Conservation (phyloP, 2,113 vertebrate species). For the Hyperopisus bebe region DNA sequence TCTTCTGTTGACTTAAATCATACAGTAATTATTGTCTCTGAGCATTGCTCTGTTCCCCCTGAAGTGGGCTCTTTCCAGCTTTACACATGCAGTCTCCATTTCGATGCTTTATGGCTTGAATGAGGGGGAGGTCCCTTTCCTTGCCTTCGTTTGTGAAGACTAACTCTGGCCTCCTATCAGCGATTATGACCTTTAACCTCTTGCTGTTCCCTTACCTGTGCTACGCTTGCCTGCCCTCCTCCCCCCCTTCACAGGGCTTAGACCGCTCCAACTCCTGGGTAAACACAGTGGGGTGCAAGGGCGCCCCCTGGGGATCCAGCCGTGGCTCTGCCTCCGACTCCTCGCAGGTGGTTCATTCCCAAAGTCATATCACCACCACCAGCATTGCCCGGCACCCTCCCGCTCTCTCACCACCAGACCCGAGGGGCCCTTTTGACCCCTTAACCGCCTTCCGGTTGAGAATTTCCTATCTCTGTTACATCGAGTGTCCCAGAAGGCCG, state of each 20-base stretch:
- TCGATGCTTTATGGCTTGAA: slow-evolving; percentile 19
- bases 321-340: slow-evolving; percentile 91
- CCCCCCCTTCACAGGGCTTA: slow-evolving; percentile 86
- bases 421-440: slow-evolving; percentile 41
- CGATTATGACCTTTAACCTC: slow-evolving; percentile 59
- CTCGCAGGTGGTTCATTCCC: slow-evolving; percentile 84
- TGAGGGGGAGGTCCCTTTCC: slow-evolving; percentile 26
- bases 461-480: slow-evolving; percentile 10
- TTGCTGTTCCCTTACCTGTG: slow-evolving; percentile 58
- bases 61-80: slow-evolving; percentile 27
- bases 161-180: slow-evolving; percentile 36
- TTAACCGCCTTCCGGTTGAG: slow-evolving; percentile 18
- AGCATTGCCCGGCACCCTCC: slow-evolving; percentile 27
- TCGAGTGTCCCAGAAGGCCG: background rate
- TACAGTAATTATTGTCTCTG: background rate
- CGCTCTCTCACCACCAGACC: slow-evolving; percentile 37
- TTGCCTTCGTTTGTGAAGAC: slow-evolving; percentile 32
- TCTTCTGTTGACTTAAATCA: background rate
- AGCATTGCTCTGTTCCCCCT: slow-evolving; percentile 32
- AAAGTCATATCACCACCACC: slow-evolving; percentile 6
- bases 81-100: background rate
- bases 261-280: slow-evolving; percentile 99
- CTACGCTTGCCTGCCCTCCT: slow-evolving; percentile 65
- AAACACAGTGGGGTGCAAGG: slow-evolving; percentile 97
- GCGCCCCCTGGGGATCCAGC: slow-evolving; percentile 97